These are phyloP conservation scores for Leptodactylus fuscus DNA, from an alignment of 2,113 vertebrate genomes.

Conservation along the genomic window DNA sequence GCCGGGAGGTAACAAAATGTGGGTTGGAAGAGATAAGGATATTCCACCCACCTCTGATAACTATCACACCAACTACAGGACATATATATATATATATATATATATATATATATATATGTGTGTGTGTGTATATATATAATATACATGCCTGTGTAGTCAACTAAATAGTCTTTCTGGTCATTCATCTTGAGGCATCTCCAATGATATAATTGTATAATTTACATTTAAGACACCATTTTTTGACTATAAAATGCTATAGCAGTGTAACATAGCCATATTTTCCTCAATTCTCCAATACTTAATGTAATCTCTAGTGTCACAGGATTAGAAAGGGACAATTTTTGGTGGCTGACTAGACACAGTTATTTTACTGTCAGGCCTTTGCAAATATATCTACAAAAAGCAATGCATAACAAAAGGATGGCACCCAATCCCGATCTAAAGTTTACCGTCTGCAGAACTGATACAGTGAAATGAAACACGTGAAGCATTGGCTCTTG, in stretches of 20 bases:
- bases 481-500: background rate
- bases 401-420: background rate
- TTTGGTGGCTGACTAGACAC: background rate
- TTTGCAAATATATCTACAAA: background rate
- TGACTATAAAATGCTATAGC: too few relatives aligned
- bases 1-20: background rate
- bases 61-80: background rate
- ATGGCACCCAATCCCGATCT: background rate
- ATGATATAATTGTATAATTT: too few relatives aligned
- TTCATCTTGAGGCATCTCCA: background rate
- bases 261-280: too few relatives aligned
- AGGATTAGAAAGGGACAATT: too few relatives aligned
- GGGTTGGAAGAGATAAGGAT: background rate
- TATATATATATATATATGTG: background rate
- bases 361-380: background rate
- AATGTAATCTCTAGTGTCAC: too few relatives aligned
- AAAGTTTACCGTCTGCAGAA: background rate
- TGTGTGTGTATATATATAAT: too few relatives aligned
- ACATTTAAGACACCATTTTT: too few relatives aligned
- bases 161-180: background rate
- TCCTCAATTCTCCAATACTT: too few relatives aligned
- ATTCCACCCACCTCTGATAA: slow-evolving; percentile 4
- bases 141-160: too few relatives aligned
- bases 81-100: background rate
- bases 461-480: background rate